Conservation (phyloP, 1,140 invertebrate species). For the Diorhabda elongata region DNA sequence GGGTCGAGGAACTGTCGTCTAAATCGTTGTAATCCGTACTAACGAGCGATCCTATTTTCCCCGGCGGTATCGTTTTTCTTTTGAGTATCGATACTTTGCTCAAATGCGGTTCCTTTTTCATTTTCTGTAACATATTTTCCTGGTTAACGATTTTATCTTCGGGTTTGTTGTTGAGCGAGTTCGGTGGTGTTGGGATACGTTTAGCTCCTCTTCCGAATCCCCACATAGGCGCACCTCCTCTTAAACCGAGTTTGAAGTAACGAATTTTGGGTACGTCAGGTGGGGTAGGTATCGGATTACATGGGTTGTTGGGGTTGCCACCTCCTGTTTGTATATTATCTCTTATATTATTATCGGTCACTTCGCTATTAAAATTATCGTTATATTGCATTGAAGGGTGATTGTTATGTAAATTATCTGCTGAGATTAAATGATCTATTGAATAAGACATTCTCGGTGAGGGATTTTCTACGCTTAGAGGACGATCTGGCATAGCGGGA, state of each 20-base stretch:
- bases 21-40: slow-evolving; percentile 62
- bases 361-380: slow-evolving; percentile 8
- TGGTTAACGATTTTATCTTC: slow-evolving; percentile 12
- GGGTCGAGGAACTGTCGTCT: slow-evolving; percentile 59
- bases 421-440: slow-evolving; percentile 25
- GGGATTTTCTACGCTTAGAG: slow-evolving; percentile 57
- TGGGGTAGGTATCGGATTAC: slow-evolving; percentile 52
- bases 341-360: slow-evolving; percentile 8
- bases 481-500: slow-evolving; percentile 55
- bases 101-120: slow-evolving; percentile 50
- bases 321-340: slow-evolving; percentile 31
- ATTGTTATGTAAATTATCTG: slow-evolving; percentile 16
- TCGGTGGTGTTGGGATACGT: slow-evolving; percentile 38
- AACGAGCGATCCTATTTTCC: slow-evolving; percentile 56
- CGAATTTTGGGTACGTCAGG: slow-evolving; percentile 51
- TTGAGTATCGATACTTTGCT: slow-evolving; percentile 57
- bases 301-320: slow-evolving; percentile 47
- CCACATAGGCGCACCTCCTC: slow-evolving; percentile 73
- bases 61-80: slow-evolving; percentile 51
- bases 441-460: slow-evolving; percentile 46
- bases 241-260: slow-evolving; percentile 59
- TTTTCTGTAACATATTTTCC: slow-evolving; percentile 13
- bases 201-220: slow-evolving; percentile 45
- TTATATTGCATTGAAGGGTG: slow-evolving; percentile 13
- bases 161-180: not conserved